Base-by-base conservation (phyloP, 2,113 vertebrate species). In the Podarcis muralis region DNA sequence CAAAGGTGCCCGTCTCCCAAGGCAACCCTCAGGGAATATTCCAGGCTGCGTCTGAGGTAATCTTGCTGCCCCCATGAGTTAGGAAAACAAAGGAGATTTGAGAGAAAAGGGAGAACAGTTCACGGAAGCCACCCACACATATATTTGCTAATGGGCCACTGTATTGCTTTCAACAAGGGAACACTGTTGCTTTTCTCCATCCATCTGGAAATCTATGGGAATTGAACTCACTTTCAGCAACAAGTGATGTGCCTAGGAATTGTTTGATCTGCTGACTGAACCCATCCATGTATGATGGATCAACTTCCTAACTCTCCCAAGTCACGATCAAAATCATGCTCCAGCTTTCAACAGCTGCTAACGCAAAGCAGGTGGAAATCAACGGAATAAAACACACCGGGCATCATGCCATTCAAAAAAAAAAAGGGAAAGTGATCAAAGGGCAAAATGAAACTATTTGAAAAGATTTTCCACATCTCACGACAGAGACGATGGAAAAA, bases 361-460 rank as follows among this genome's bases (percentile, higher is more conserved):
- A 93, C 90, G 81, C 53, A 81, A 91, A 95, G 82, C 92, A 94
- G 94, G 89, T 91, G 89, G 30, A 83, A 92, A 90, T 88, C 72
- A 53, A 53, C 88, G 72, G 78, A 83, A 93, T 83, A 69, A 85
- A 92, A 94, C 87, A 71, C 1, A 2, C 57, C 86, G 87, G 89
- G 40, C 22, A 0, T n/a, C 80, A 35, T 15, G 57, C 83, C 69
- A 87, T 53, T 53, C 40, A 43, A 48, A 48, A 48, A 53, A 12
- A 53, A 48, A 48, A 48, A 48, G 48, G 9, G 12, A 53, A 53
- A 53, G 48, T 53, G 48, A 53, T 53, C 48, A 53, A 53, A 53
- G 48, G 48, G 48, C 2, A 11, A 53, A 53, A 11, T 53, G 48
- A 62, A 76, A 11, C 76, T 11, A n/a, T 1, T 75, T 89, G 84